phyloP scores from a whole-genome alignment of 2,113 vertebrate genomes.

The Trichechus manatus region DNA sequence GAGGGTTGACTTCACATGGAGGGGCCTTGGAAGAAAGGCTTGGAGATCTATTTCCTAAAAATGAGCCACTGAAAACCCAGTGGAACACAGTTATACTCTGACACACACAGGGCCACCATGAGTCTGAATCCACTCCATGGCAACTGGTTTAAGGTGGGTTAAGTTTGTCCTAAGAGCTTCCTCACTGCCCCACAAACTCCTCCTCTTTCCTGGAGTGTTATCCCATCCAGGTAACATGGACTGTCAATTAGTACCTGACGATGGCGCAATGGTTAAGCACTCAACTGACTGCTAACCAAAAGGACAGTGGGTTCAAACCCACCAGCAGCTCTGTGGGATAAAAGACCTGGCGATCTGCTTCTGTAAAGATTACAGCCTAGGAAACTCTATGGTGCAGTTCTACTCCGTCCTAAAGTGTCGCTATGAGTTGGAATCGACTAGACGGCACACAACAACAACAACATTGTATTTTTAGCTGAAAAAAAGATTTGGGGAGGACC shows the following conservation, averaged over 20 bases:
- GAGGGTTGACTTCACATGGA: not conserved
- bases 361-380: not conserved
- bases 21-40: not conserved
- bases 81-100: not conserved
- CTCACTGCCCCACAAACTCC: not conserved
- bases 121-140: too few relatives aligned
- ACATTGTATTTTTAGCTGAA: not conserved
- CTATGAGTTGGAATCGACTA: not conserved
- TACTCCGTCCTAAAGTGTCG: not conserved
- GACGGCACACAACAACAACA: not conserved
- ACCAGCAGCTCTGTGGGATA: not conserved
- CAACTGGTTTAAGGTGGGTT: not conserved
- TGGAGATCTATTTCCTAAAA: not conserved
- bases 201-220: not conserved
- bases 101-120: too few relatives aligned
- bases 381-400: not conserved
- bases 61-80: not conserved
- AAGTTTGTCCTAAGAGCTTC: not conserved
- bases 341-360: not conserved
- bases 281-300: not conserved
- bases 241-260: not conserved
- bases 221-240: not conserved
- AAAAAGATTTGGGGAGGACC: not conserved
- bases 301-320: not conserved
- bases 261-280: not conserved